Evolutionary conservation across 2,797 vertebrate genomes (phyloP).

Genomic region (Melopsittacus undulatus): DNA sequence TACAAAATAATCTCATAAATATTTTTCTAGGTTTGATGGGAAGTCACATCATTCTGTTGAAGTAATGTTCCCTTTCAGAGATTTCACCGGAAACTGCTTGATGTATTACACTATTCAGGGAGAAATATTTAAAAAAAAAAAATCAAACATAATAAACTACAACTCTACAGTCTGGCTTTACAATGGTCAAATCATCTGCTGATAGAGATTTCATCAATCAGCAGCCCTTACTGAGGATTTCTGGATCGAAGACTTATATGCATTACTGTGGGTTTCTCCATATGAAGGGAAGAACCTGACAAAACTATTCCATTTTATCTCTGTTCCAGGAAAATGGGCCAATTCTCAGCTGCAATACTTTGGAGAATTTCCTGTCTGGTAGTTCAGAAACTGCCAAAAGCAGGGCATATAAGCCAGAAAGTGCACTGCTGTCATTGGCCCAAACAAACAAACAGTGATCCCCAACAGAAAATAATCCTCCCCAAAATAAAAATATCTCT

Average conservation of each 20-base stretch:
- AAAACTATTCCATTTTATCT: constrained; percentile 67
- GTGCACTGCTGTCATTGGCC: constrained; percentile 65
- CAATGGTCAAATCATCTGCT: neutral
- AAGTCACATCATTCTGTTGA: neutral
- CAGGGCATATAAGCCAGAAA: constrained; percentile 59
- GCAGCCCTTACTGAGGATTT: neutral
- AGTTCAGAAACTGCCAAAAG: constrained; percentile 75
- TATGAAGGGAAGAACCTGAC: constrained; percentile 60
- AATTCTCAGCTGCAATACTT: constrained; percentile 73
- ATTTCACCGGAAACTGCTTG: neutral
- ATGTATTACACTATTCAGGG: neutral
- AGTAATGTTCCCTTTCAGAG: neutral
- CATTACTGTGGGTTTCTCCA: neutral
- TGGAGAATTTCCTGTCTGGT: constrained; percentile 76
- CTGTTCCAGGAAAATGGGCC: constrained; percentile 74
- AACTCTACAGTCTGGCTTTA: neutral
- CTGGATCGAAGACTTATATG: neutral
- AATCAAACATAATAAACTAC: neutral
- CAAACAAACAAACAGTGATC: constrained; percentile 67
- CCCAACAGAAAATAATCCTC: constrained; percentile 48
- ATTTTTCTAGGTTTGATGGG: constrained; percentile 18
- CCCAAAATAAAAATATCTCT: constrained; percentile 50
- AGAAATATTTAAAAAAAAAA: constrained; percentile 15
- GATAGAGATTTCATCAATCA: neutral
- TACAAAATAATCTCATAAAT: constrained; percentile 6